Percentiles rank a stretch among this genome's conserved stretches.
Conservation (phyloP, 2,113 vertebrate genomes). For the Notiomystis cincta region DNA sequence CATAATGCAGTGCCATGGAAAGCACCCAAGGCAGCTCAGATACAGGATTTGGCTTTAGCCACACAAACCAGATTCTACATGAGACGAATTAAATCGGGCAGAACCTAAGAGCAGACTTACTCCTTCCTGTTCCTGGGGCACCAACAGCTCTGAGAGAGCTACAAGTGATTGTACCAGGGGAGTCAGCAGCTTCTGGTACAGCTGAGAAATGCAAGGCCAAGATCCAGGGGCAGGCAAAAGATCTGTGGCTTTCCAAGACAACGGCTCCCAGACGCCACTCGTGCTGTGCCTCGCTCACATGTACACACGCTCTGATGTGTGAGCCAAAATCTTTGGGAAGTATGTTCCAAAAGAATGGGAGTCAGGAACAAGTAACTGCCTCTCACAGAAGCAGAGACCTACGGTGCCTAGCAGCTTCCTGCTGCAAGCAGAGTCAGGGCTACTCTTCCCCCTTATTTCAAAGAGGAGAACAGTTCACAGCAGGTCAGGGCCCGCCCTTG, state of each 20-base stretch:
- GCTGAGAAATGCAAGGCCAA: not conserved
- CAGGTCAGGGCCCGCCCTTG: not conserved
- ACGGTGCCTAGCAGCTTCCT: not conserved
- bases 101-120: not conserved
- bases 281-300: not conserved
- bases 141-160: not conserved
- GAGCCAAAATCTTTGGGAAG: not conserved
- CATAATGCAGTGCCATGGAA: not conserved
- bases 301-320: not conserved
- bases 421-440: not conserved
- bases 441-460: not conserved
- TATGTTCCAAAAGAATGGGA: not conserved
- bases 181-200: not conserved
- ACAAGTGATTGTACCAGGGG: accelerated
- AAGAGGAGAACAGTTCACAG: not conserved
- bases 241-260: not conserved
- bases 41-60: not conserved
- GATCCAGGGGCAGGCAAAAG: not conserved
- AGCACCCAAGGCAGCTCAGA: not conserved
- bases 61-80: not conserved
- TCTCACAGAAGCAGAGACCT: not conserved
- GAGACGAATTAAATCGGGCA: not conserved
- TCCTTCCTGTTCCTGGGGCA: not conserved
- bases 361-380: not conserved
- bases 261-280: not conserved